Evolutionary conservation across 2,113 vertebrate species (phyloP), one percentile per base, ranked within the genome.

Genomic region (Tretioscincus oriximinensis): DNA sequence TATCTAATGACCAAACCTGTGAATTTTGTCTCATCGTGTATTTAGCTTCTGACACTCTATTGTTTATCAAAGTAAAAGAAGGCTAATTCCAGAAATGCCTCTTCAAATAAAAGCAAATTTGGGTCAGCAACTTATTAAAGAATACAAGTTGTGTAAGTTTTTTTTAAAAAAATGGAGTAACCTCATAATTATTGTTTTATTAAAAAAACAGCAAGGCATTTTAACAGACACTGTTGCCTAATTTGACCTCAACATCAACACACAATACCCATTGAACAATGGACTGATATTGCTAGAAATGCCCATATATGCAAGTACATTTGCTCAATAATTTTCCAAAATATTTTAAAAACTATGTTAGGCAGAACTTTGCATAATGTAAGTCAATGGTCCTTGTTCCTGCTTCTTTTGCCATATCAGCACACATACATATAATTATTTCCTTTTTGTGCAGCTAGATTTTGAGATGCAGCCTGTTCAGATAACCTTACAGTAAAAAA

Each of bases 221-320:
- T 58, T 14, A 18, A 58, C 54, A 58, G 54, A 21, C 16, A 66
- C 81, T 79, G 77, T 28, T 1, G 0, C 1, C 67, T 20, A 76
- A 9, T 12, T 74, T 82, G 75, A 35, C 47, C 24, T 35, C 63
- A 76, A 12, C 71, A 73, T 10, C 60, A 80, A 16, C 35, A 63
- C 7, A 35, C 7, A 71, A 47, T 10, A 66, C 51, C 47, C 47
- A 6, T 4, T 24, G 58, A 61, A 35, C 22, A 21, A 24, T 35
- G 54, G 54, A 18, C 54, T 12, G 7, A 5, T 75, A 9, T 65
- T 45, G 22, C 41, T 41, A 47, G 3, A 80, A 51, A 24, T 51
- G 22, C 26, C 26, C 21, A 24, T 26, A 24, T 63, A 63, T 0
- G 0, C 7, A 28, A 73, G 18, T 79, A 76, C 58, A 0, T 49